Evolutionary conservation across 2,797 vertebrate genomes (phyloP), one percentile per base, ranked within the genome.

Genomic region (Gambusia yucatana): DNA sequence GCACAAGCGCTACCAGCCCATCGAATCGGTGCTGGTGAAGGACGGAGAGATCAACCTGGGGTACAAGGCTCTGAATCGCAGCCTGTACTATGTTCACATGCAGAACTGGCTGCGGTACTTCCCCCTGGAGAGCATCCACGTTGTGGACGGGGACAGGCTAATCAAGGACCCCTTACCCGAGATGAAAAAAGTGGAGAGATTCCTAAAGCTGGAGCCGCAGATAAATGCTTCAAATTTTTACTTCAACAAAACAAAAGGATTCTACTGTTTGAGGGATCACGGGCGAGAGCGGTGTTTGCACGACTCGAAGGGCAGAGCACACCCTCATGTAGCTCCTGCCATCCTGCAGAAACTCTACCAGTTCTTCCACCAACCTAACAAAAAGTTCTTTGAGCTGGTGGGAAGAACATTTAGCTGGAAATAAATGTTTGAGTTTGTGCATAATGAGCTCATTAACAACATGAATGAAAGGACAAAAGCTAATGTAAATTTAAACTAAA

Each of bases 31-130:
- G 47, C 95, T 99, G 83, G 89, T 99, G 80, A 97, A 95, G 87
- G 95, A 96, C 0, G 96, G 96, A 1, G 91, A 97, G 75, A 96
- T 99, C 79, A 98, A 99, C 79, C 88, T 96, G 90, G 96, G 93
- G 93, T 99, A 99, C 95, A 99, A 98, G 93, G 98, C 98, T 25
- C 96, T 99, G 89, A 98, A 98, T 85, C 96, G 98, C 80, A 99
- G 98, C 87, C 94, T 99, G 14, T 99, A 99, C 87, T 95, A 98
- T 77, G 41, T 94, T 71, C 98, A 99, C 92, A 96, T 99, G 97
- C 95, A 97, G 90, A 97, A 96, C 93, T 99, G 98, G 98, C 93
- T 99, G 79, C 95, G 84, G 6, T 97, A 96, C 89, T 99, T 99
- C 90, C 97, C 97, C 0, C 91, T 96, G 80, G 91, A 94, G 76